Conservation (phyloP, 2,113 vertebrate genomes). For the Bubalus kerabau region DNA sequence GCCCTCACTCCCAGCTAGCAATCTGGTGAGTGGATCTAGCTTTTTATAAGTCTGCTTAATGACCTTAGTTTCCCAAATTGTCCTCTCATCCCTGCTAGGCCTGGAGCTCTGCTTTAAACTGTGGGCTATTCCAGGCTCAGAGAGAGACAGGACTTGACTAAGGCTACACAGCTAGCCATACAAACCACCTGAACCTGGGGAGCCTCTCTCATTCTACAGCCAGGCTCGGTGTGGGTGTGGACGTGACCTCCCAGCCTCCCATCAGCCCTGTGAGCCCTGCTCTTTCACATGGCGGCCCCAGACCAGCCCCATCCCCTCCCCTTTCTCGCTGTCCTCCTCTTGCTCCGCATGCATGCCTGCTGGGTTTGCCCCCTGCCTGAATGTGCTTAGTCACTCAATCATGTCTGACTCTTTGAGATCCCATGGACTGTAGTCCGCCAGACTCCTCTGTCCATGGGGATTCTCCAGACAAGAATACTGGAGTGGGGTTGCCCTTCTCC, state of each 20-base stretch:
- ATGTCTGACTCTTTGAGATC: background rate
- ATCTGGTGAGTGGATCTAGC: background rate
- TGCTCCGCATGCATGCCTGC: rapidly evolving
- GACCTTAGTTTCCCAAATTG: background rate
- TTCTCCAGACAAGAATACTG: background rate
- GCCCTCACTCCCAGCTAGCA: background rate
- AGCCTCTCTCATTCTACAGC: background rate
- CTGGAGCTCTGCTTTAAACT: background rate
- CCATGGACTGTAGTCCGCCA: background rate
- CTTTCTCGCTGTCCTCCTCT: background rate
- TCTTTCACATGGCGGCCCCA: background rate
- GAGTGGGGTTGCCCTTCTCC: background rate
- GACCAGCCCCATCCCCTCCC: rapidly evolving
- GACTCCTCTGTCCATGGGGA: background rate
- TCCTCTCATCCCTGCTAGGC: background rate
- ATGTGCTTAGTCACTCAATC: background rate
- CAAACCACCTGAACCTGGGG: background rate
- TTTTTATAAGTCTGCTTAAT: background rate
- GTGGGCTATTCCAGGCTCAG: background rate
- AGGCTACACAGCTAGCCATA: background rate
- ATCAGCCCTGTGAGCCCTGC: background rate
- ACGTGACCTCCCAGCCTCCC: background rate
- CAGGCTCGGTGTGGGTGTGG: too few species aligned
- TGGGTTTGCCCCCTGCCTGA: background rate
- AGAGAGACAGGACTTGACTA: background rate